Evolutionary conservation across 2,888 invertebrate genomes (phyloP).

Genomic region (Agrilus cyanescens): DNA sequence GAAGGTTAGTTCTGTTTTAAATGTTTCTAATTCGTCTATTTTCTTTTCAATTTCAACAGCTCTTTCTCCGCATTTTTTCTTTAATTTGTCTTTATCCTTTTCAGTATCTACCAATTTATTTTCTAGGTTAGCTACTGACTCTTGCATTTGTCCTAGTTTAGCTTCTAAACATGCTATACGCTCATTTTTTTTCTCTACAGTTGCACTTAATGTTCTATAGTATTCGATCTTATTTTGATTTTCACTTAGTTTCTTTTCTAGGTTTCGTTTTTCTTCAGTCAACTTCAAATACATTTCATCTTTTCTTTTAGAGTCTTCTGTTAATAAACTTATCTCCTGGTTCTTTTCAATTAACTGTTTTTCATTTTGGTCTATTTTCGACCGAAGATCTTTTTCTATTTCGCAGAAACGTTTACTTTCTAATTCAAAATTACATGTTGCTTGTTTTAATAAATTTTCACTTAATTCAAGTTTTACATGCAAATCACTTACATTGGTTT

Average conservation of each 20-base stretch:
- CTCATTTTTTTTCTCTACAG: slow-evolving; percentile 42
- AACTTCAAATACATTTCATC: slow-evolving; percentile 47
- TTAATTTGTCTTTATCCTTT: slow-evolving; percentile 31
- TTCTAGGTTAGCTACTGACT: slow-evolving; percentile 23
- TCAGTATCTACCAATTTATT: slow-evolving; percentile 9
- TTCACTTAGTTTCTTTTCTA: slow-evolving; percentile 40
- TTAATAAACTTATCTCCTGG: slow-evolving; percentile 40
- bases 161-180: slow-evolving; percentile 37
- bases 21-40: slow-evolving; percentile 12
- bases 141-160: slow-evolving; percentile 27
- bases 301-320: slow-evolving; percentile 44
- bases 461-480: slow-evolving; percentile 43
- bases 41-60: slow-evolving; percentile 38
- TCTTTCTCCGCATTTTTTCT: slow-evolving; percentile 37
- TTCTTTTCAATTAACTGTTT: slow-evolving; percentile 42
- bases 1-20: slow-evolving; percentile 5
- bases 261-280: slow-evolving; percentile 44
- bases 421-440: slow-evolving; percentile 35
- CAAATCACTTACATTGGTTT: slow-evolving; percentile 44
- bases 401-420: slow-evolving; percentile 43
- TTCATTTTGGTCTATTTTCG: slow-evolving; percentile 46
- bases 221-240: slow-evolving; percentile 39
- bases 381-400: slow-evolving; percentile 37
- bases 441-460: slow-evolving; percentile 41
- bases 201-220: slow-evolving; percentile 39